A percentile compares a stretch with the other conserved stretches of the same genome.
phyloP scores from a whole-genome alignment of 2,797 vertebrate genomes.

The Cynodonichthys magdalenae region DNA sequence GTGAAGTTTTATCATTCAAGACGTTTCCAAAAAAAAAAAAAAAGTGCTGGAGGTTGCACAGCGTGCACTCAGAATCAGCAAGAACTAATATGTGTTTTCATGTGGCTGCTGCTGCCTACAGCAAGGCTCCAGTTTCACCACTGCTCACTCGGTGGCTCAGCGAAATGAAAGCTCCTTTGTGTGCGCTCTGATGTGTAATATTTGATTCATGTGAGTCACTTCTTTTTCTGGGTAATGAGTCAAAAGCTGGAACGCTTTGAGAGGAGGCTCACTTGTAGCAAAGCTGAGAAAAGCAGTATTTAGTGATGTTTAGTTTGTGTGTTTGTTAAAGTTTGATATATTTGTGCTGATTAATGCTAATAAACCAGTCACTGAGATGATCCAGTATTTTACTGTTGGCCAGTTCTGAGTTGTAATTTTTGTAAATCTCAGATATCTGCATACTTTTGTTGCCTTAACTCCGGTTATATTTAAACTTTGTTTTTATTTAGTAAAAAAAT shows the following conservation, averaged over 20 bases:
- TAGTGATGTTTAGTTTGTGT: neutral
- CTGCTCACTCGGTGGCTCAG: conserved; percentile 51
- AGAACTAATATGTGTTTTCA: conserved; percentile 63
- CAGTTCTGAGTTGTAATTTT: too few relatives aligned
- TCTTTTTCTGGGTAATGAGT: conserved; percentile 52
- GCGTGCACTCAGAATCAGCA: conserved; percentile 51
- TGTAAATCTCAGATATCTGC: too few relatives aligned
- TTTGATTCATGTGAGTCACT: conserved; percentile 54
- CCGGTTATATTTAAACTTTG: too few relatives aligned
- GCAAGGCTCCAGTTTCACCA: conserved; percentile 59
- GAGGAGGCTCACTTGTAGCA: conserved; percentile 12
- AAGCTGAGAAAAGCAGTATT: neutral
- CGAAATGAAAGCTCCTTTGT: conserved; percentile 66
- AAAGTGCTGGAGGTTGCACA: conserved; percentile 58
- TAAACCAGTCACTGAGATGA: too few relatives aligned
- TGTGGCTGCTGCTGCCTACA: conserved; percentile 53
- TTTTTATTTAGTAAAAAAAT: too few relatives aligned
- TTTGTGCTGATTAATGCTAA: too few relatives aligned
- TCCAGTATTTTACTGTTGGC: too few relatives aligned
- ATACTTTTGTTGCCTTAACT: too few relatives aligned
- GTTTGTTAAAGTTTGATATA: conserved; percentile 13
- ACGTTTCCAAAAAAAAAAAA: conserved; percentile 31
- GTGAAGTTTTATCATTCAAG: conserved; percentile 67
- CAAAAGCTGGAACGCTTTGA: conserved; percentile 23
- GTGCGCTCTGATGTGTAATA: conserved; percentile 49